Base-by-base conservation (phyloP, 2,797 vertebrate species). In the Acomys russatus region DNA sequence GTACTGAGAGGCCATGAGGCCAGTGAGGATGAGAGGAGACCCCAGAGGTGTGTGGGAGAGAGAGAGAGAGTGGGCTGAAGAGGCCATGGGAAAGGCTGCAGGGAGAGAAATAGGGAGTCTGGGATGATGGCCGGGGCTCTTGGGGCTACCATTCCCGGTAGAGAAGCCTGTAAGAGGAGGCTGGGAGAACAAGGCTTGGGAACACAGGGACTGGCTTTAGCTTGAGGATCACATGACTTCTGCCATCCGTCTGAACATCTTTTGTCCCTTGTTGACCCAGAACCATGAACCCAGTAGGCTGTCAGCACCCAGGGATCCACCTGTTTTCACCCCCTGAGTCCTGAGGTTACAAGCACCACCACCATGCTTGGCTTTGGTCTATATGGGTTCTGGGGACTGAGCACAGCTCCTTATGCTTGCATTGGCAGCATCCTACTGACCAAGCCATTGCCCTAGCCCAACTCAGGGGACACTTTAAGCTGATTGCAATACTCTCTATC, bases 31-130 rank as follows among this genome's bases (percentile, higher is more conserved):
- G 28, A 12, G 0, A 1, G 87, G 18, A 15, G 15, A 1, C 20
- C 1, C 49, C 9, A 61, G 22, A 18, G 5, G 44, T 49, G 35
- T 20, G n/a, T 4, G 59, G 74, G 83, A 51, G 28, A 51, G 28
- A 51, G 28, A 51, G 28, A 2, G 0, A 0, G 49, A 33, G 38
- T 0, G 7, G 30, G n/a, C 83, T 23, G 54, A 25, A 4, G 3
- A 6, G 38, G 44, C 38, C 5, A 5, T 0, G 3, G 80, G 30
- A 10, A 44, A 14, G 4, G 14, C 9, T 6, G 33, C 33, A 3
- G 6, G 28, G 33, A 8, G 44, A 68, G 92, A 61, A 2, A 0
- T 18, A 38, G 73, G 25, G 76, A 77, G 15, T 15, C 64, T 70
- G 33, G 11, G 74, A 9, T 12, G 54, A 33, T 11, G 54, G 38